A percentile compares a stretch with the other conserved stretches of the same genome.
Conservation (phyloP, 1,140 invertebrate genomes). For the Drosophila nebulosa region DNA sequence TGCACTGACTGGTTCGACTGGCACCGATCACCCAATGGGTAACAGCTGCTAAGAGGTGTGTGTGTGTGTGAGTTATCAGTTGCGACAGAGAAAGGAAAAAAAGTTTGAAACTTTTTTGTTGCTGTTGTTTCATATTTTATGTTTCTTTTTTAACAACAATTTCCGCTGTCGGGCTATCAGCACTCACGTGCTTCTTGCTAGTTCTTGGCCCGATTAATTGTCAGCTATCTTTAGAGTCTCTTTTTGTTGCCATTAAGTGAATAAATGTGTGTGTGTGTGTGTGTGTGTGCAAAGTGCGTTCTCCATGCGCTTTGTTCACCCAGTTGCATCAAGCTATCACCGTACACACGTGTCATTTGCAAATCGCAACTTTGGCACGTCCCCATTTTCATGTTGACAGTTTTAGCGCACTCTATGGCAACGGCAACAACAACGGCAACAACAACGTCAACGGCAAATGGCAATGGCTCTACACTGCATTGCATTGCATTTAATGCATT, state of each 20-base stretch:
- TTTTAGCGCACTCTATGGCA: conserved; percentile 35
- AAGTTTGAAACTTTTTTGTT: conserved; percentile 21
- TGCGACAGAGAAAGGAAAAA: neutral
- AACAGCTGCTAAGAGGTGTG: conserved; percentile 13
- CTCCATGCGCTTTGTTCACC: conserved; percentile 18
- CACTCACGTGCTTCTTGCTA: conserved; percentile 56
- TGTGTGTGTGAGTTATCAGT: conserved; percentile 12
- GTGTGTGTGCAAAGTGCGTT: conserved; percentile 31
- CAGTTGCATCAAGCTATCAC: conserved; percentile 12
- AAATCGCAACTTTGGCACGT: conserved; percentile 72
- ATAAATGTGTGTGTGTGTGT: neutral
- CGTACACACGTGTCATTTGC: conserved; percentile 66
- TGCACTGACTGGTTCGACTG: too few species aligned
- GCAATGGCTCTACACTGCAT: neutral
- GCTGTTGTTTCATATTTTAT: conserved; percentile 25
- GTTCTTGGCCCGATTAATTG: conserved; percentile 40
- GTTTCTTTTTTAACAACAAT: conserved; percentile 23
- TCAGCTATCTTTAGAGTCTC: neutral
- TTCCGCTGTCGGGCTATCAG: conserved; percentile 59
- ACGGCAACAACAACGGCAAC: neutral
- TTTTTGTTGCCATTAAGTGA: too few species aligned
- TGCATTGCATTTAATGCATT: too few species aligned
- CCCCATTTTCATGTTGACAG: conserved; percentile 54
- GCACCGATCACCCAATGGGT: conserved; percentile 3
- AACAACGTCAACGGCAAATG: neutral